Evolutionary conservation across 2,888 invertebrate species (phyloP), one percentile per base, ranked within the genome.

Genomic region (Nemurella pictetii): DNA sequence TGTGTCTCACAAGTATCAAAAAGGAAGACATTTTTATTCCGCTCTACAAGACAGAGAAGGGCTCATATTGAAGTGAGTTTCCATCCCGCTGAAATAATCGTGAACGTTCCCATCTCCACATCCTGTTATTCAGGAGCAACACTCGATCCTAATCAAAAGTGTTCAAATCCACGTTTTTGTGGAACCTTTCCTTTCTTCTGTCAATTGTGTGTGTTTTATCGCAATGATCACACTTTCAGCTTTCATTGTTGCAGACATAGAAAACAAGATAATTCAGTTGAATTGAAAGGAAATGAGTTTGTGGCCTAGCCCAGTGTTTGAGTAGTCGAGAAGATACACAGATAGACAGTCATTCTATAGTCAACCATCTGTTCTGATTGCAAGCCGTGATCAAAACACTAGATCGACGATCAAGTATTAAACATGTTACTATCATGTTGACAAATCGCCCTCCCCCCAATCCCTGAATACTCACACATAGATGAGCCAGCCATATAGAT

Each of bases 231-330:
- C 82, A 82, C 72, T 82, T 82, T 82, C 55, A 82, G 29, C 82
- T 82, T 82, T 82, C 82, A 36, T 82, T 82, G 82, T 82, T 72
- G 32, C n/a, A 15, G 72, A 5, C 78, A 28, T 29, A 29, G 82
- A 55, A 30, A 82, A 72, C 72, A 82, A 82, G 72, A 82, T 72
- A 82, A 82, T 82, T 82, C 72, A 5, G 72, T 82, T 72, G 72
- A 72, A 82, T 72, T 82, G 82, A 82, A 82, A 82, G 82, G 82
- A 82, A 82, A 82, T 82, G 55, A 82, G 82, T 78, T 78, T 78
- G 78, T 78, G 78, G 78, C 30, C 30, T 27, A 12, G 55, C 55
- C 55, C 30, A 75, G 4, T 81, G 80, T 35, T 81, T 32, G 80
- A 32, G 80, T 30, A 81, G n/a, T 15, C 0, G 30, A 78, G n/a